Evolutionary conservation across 2,888 invertebrate species (phyloP).

Genomic region (Epirrhoe alternata): DNA sequence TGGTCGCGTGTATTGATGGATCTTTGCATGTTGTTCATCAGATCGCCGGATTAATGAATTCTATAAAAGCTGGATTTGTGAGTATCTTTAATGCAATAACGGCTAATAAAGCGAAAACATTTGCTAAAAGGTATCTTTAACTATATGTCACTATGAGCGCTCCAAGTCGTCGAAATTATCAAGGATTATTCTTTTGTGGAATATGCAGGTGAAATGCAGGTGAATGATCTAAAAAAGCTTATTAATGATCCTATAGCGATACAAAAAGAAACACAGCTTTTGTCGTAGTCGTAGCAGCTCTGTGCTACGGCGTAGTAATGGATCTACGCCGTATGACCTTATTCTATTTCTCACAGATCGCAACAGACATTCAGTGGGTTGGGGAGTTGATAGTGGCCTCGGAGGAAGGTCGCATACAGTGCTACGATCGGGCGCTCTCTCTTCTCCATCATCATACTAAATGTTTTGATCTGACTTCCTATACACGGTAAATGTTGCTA

Average conservation of each 20-base stretch:
- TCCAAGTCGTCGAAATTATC: too few relatives aligned
- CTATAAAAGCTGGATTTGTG: slow-evolving; percentile 92
- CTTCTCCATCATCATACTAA: slow-evolving; percentile 72
- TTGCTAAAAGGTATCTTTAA: too few relatives aligned
- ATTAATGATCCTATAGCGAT: too few relatives aligned
- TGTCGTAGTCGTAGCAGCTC: too few relatives aligned
- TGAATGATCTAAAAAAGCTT: too few relatives aligned
- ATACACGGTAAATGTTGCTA: slow-evolving; percentile 56
- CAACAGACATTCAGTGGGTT: slow-evolving; percentile 73
- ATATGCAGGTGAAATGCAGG: too few relatives aligned
- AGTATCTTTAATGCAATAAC: slow-evolving; percentile 1
- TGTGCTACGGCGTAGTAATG: too few relatives aligned
- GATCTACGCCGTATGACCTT: too few relatives aligned
- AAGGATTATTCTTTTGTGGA: too few relatives aligned
- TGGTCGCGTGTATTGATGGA: slow-evolving; percentile 94
- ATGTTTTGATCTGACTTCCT: slow-evolving; percentile 67
- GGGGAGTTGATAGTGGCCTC: slow-evolving; percentile 69
- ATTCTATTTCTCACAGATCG: slow-evolving; percentile 58
- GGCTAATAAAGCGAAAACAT: too few relatives aligned
- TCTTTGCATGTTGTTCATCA: slow-evolving; percentile 92
- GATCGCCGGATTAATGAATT: slow-evolving; percentile 89
- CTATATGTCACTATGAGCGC: too few relatives aligned
- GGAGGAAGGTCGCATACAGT: slow-evolving; percentile 77
- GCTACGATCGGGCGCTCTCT: slow-evolving; percentile 75
- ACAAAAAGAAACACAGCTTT: too few relatives aligned